These are phyloP conservation scores for Vollenhovia emeryi DNA, from an alignment of 1,140 invertebrate genomes.

Conservation along the genomic window DNA sequence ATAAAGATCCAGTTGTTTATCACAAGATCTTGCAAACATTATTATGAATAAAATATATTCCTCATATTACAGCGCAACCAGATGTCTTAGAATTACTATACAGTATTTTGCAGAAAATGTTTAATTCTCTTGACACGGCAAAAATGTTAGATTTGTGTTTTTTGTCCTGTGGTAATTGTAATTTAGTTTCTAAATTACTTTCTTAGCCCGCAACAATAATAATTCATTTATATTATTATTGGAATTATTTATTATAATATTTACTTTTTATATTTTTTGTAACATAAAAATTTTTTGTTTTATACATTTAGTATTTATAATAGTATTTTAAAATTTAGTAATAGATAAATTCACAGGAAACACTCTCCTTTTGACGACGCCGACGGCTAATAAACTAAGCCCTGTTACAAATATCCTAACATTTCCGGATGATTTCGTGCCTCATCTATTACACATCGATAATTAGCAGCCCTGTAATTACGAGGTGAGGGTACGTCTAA, in stretches of 20 bases:
- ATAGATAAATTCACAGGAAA: background rate
- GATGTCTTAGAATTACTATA: background rate
- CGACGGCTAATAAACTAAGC: conserved; percentile 44
- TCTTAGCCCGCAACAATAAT: background rate
- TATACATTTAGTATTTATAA: background rate
- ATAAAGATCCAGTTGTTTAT: background rate
- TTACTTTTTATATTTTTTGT: background rate
- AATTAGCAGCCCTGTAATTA: conserved; percentile 61
- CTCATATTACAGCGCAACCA: background rate
- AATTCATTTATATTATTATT: background rate
- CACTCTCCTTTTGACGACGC: conserved; percentile 29
- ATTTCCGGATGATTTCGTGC: conserved; percentile 40
- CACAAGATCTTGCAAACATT: background rate
- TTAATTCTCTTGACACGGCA: background rate
- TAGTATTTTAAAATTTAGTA: background rate
- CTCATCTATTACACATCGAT: conserved; percentile 3
- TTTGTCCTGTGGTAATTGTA: background rate
- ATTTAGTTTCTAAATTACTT: background rate
- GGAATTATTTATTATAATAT: background rate
- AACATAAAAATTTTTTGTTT: background rate
- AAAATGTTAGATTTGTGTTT: background rate
- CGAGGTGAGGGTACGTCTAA: conserved; percentile 53
- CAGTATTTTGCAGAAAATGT: background rate
- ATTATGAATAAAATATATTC: background rate
- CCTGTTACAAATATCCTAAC: conserved; percentile 54